Evolutionary conservation across 2,888 invertebrate species (phyloP).

Genomic region (Brachylomia viminalis): DNA sequence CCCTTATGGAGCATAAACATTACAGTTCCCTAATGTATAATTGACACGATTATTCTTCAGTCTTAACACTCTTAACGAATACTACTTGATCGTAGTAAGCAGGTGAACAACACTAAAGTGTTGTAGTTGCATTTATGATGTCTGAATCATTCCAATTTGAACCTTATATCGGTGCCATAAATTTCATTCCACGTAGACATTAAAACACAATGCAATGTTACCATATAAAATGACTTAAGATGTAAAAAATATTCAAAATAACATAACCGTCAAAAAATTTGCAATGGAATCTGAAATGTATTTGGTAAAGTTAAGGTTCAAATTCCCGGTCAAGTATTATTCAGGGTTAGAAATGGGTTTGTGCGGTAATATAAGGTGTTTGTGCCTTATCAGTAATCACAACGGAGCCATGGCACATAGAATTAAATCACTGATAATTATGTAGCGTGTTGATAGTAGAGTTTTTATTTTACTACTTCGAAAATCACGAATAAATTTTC

Average conservation of each 20-base stretch:
- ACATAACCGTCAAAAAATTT: not conserved
- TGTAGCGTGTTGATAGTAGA: constrained; percentile 82
- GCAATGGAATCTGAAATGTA: constrained; percentile 9
- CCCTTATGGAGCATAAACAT: not conserved
- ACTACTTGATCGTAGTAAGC: constrained; percentile 35
- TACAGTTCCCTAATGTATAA: constrained; percentile 18
- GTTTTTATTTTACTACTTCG: constrained; percentile 87
- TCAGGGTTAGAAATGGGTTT: constrained; percentile 30
- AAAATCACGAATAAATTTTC: constrained; percentile 87
- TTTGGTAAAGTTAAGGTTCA: not conserved
- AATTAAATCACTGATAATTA: constrained; percentile 70
- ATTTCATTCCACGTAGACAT: not conserved
- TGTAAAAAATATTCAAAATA: not conserved
- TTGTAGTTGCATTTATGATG: constrained; percentile 10
- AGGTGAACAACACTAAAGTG: not conserved
- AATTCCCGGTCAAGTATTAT: constrained; percentile 40
- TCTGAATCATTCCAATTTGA: constrained; percentile 39
- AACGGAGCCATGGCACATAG: constrained; percentile 69
- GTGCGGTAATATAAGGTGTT: constrained; percentile 60
- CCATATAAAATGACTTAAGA: not conserved
- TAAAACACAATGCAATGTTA: not conserved
- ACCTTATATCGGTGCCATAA: constrained; percentile 48
- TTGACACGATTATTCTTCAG: constrained; percentile 46
- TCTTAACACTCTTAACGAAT: constrained; percentile 29
- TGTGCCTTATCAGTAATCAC: constrained; percentile 64